Base-by-base conservation (phyloP, 2,888 invertebrate species). In the Drosophila lacicola region DNA sequence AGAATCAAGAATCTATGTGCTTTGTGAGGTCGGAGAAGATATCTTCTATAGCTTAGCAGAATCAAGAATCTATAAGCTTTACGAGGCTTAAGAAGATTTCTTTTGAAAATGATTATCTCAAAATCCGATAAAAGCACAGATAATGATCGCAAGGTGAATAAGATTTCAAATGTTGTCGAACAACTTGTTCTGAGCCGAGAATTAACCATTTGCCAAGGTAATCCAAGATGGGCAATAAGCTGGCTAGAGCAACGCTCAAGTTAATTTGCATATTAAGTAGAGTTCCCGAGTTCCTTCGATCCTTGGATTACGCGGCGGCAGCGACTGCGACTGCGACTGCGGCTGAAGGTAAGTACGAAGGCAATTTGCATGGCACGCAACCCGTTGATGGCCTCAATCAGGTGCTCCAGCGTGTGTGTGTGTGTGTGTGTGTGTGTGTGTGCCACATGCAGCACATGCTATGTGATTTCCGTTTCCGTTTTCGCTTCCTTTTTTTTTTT, bases 381-480 rank as follows among this genome's bases (percentile, higher is more conserved):
- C 34, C 62, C 55, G 45, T 49, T 46, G 67, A 66, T 68, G 74
- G 74, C 67, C 67, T 51, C 51, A 65, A 51, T 56, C 55, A 67
- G 50, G 37, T 34, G 21, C n/a, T 46, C 13, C 29, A 9, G 49
- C 21, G 29, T 8, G 29, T 39, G 19, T 47, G 10, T 36, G 33
- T 47, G 33, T 19, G 21, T 42, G 25, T 49, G 44, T 36, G 19
- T 46, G 34, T 33, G 47, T 36, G 29, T 37, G 63, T 65, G 42
- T 36, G 72, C 53, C 68, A 67, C 51, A 64, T 69, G 54, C 68
- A 46, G 65, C 57, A 64, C 71, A 76, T 53, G 66, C 55, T 69
- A 68, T 62, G 77, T 57, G 68, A 78, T 78, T 80, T 83, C 74
- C 83, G 76, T 61, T 86, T 76, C 68, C 70, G 70, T 25, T 77